Evolutionary conservation across 2,888 invertebrate species (phyloP).

Genomic region (Chrysotoxum bicinctum): DNA sequence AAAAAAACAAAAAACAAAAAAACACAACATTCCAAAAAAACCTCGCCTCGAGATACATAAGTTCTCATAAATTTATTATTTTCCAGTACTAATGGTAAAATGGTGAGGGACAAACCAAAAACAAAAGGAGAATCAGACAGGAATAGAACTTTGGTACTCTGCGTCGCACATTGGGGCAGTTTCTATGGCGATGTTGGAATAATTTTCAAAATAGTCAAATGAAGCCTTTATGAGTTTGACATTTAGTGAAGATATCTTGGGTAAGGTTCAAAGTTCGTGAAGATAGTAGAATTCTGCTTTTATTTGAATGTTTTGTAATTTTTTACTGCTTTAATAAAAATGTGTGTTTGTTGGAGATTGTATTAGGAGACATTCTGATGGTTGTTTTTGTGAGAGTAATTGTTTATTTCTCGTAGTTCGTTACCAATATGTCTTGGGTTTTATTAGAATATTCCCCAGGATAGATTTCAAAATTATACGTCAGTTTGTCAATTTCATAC

Average conservation of each 20-base stretch:
- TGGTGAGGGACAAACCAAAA: not conserved
- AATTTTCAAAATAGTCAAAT: not conserved
- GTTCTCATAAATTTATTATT: conserved; percentile 43
- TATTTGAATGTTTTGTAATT: no score
- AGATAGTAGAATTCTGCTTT: no score
- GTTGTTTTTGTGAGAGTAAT: no score
- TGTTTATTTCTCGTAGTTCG: no score
- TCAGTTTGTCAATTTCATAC: not conserved
- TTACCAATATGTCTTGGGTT: no score
- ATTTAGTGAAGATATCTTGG: no score
- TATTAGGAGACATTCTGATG: no score
- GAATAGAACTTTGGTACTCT: conserved; percentile 36
- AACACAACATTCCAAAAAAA: conserved; percentile 7
- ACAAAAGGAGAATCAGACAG: conserved; percentile 19
- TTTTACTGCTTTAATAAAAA: no score
- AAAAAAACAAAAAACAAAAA: not conserved
- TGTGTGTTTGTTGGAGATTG: no score
- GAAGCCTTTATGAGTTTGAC: not conserved
- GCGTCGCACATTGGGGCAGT: not conserved
- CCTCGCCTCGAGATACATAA: conserved; percentile 25
- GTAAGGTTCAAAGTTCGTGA: no score
- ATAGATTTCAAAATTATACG: no score
- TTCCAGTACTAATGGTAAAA: conserved; percentile 23
- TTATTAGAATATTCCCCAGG: no score
- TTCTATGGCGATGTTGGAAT: not conserved